Conservation (phyloP, 2,797 vertebrate genomes). For the Sebastes hubbsi region DNA sequence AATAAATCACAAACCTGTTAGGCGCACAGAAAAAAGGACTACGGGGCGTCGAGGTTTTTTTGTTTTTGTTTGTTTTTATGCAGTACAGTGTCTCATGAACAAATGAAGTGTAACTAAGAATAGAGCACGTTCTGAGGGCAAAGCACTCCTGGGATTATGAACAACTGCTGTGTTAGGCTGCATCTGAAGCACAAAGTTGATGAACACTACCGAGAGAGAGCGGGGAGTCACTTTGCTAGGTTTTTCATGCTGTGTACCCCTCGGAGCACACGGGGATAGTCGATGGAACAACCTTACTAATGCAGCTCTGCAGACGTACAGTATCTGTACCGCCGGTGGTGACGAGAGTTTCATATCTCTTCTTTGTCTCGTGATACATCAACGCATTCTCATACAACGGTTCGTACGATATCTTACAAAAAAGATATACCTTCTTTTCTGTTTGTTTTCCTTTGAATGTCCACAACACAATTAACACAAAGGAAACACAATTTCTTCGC, state of each 20-base stretch:
- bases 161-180: constrained; percentile 53
- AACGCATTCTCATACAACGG: no score
- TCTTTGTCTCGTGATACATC: constrained; percentile 2
- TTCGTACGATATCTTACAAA: no score
- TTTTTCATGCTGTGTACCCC: constrained; percentile 25
- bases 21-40: neutral
- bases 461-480: no score
- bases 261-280: constrained; percentile 4
- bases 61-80: constrained; percentile 2
- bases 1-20: constrained; percentile 39
- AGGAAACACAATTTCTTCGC: no score
- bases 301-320: neutral
- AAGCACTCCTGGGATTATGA: constrained; percentile 50
- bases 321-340: constrained; percentile 21
- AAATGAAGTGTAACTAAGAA: constrained; percentile 63
- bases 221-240: constrained; percentile 30
- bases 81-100: constrained; percentile 40
- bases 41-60: neutral
- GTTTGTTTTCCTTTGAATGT: no score
- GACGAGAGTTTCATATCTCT: constrained; percentile 12
- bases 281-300: constrained; percentile 24
- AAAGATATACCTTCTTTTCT: no score
- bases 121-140: constrained; percentile 49
- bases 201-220: constrained; percentile 41
- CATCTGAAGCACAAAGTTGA: constrained; percentile 51